A percentile compares a stretch with the other conserved stretches of the same genome.
phyloP scores from a whole-genome alignment of 2,113 vertebrate genomes.

The Chaetorhynchus papuensis region DNA sequence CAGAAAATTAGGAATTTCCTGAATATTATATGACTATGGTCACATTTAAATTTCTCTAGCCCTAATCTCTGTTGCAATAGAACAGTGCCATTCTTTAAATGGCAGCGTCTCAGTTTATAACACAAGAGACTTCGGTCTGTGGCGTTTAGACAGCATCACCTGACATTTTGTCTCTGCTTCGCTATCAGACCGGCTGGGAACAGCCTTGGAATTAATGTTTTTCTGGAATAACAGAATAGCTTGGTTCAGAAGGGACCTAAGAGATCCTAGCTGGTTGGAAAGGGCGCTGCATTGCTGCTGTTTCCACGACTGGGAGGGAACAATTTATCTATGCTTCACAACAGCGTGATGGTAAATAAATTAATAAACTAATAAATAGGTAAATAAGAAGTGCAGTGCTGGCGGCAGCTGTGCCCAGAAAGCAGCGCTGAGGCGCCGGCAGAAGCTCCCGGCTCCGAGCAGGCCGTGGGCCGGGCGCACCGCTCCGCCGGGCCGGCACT shows the following conservation, averaged over 20 bases:
- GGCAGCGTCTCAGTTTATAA: background rate
- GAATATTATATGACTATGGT: background rate
- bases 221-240: background rate
- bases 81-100: background rate
- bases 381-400: fast-evolving
- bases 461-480: background rate
- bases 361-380: background rate
- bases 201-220: fast-evolving
- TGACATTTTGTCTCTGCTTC: background rate
- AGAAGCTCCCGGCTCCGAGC: background rate
- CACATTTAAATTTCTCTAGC: background rate
- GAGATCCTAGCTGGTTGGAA: background rate
- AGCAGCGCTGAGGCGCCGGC: fast-evolving
- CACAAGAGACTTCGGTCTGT: fast-evolving
- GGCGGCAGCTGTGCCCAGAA: fast-evolving
- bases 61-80: background rate
- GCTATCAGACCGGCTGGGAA: background rate
- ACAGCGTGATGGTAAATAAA: background rate
- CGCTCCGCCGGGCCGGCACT: background rate
- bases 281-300: background rate
- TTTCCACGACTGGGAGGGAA: background rate
- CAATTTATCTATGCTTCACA: background rate
- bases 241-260: background rate
- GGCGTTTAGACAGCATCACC: background rate
- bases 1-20: background rate